Base-by-base conservation (phyloP, 2,797 vertebrate genomes). In the Sebastiscus albofasciatus region DNA sequence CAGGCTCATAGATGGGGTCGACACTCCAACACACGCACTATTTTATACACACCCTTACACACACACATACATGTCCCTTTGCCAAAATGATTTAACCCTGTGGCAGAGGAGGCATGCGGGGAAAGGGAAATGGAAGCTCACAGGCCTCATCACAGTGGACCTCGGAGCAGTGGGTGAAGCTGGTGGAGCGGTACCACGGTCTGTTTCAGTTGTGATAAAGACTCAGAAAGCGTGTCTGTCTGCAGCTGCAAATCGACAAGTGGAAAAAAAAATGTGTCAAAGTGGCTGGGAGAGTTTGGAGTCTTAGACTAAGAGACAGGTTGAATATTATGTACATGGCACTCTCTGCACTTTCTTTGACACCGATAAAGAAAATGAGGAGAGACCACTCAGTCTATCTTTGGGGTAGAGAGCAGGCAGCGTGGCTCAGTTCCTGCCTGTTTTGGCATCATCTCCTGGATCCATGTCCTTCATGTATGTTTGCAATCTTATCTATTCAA, bases 71-170 rank as follows among this genome's bases (percentile, higher is more conserved):
- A 77, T 74, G 70, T 79, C 67, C 83, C 27, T 81, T 80, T 90
- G 84, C 92, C 89, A 91, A 77, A 86, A 67, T 75, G 65, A 66
- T 84, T 93, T 87, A 90, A 82, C 73, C 67, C 56, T 12, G 60
- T 77, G 75, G 79, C 68, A 29, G 46, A 77, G 64, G 75, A 71
- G 52, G 67, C 60, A 46, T 31, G 52, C 1, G 16, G 18, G 62
- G 55, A 36, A 12, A 20, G n/a, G 36, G 59, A 42, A 49, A 59
- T 20, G 27, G 42, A 42, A 60, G 46, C 66, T 82, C 62, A 67
- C 42, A 77, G 87, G 24, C 52, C 29, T 77, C 77, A 65, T 87
- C 87, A 81, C 54, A 59, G 77, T 49, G 60, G 77, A 79, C 62
- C 80, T 58, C 7, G n/a, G 69, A 69, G 75, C 61, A 73, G 73